Conservation (phyloP, 2,888 invertebrate genomes). For the Saturnia pavonia region DNA sequence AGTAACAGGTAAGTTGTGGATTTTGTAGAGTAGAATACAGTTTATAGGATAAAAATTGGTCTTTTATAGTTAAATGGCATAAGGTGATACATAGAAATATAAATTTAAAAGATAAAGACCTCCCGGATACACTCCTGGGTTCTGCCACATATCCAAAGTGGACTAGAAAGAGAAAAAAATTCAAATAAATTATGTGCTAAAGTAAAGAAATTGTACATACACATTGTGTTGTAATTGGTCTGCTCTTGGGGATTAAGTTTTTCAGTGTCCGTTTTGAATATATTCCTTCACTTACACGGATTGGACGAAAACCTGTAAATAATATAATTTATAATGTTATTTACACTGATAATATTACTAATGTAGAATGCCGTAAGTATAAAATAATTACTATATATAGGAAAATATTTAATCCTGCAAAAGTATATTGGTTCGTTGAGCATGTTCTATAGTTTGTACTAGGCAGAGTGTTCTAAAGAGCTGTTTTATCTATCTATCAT, state of each 20-base stretch:
- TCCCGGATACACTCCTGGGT: slow-evolving; percentile 75
- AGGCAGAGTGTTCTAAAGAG: too few species aligned
- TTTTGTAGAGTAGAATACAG: neutral
- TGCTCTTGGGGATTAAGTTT: slow-evolving; percentile 65
- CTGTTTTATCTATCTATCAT: too few species aligned
- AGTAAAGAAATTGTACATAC: slow-evolving; percentile 59
- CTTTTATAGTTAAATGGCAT: slow-evolving; percentile 6
- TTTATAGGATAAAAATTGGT: neutral
- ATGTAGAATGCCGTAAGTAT: too few species aligned
- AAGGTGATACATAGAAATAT: slow-evolving; percentile 24
- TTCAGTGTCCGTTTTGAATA: slow-evolving; percentile 69
- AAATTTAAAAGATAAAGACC: slow-evolving; percentile 49
- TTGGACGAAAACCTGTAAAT: slow-evolving; percentile 25
- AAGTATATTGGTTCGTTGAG: too few species aligned
- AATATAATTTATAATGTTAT: slow-evolving; percentile 15
- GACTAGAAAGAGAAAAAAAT: slow-evolving; percentile 52
- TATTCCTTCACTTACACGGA: slow-evolving; percentile 44
- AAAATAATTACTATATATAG: too few species aligned
- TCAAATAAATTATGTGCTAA: slow-evolving; percentile 38
- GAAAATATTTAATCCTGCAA: too few species aligned
- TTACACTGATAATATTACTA: neutral
- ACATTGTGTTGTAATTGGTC: slow-evolving; percentile 78
- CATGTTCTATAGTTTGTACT: too few species aligned
- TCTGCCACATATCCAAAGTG: slow-evolving; percentile 71
- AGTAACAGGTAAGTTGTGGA: too few species aligned